These are phyloP conservation scores for Philopedon plagiatum DNA, from an alignment of 2,888 invertebrate species.

Conservation along the genomic window DNA sequence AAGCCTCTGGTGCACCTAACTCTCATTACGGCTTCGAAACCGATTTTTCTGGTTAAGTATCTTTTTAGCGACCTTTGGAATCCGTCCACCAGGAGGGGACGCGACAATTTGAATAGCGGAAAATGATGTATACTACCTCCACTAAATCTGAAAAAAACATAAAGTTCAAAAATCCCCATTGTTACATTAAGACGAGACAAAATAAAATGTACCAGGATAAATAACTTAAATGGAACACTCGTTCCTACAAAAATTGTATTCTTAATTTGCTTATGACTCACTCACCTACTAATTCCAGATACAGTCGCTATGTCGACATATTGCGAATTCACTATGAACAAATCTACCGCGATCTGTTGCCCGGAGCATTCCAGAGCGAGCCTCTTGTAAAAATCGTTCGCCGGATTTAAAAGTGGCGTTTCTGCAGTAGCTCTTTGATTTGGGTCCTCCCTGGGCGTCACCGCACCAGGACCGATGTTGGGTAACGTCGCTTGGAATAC, in stretches of 20 bases:
- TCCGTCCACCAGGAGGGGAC: slow-evolving; percentile 79
- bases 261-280: neutral
- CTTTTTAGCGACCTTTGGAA: slow-evolving; percentile 85
- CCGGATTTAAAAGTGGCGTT: slow-evolving; percentile 90
- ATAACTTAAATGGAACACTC: too few species aligned
- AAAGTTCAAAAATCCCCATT: neutral
- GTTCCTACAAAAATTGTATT: too few species aligned
- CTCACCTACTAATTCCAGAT: slow-evolving; percentile 83
- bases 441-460: slow-evolving; percentile 90
- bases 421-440: slow-evolving; percentile 87
- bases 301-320: slow-evolving; percentile 96
- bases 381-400: slow-evolving; percentile 98
- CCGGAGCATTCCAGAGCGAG: slow-evolving; percentile 96
- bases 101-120: slow-evolving; percentile 85
- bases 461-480: slow-evolving; percentile 88
- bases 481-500: slow-evolving; percentile 94
- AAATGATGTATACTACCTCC: slow-evolving; percentile 95
- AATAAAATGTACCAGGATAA: too few species aligned
- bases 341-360: slow-evolving; percentile 95
- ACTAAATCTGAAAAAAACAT: slow-evolving; percentile 81
- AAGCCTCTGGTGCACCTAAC: slow-evolving; percentile 95
- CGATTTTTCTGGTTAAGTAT: slow-evolving; percentile 96
- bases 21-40: slow-evolving; percentile 99
- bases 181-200: too few species aligned
- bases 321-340: slow-evolving; percentile 94